Base-by-base conservation (phyloP, 2,888 invertebrate species). In the Nebria salina region DNA sequence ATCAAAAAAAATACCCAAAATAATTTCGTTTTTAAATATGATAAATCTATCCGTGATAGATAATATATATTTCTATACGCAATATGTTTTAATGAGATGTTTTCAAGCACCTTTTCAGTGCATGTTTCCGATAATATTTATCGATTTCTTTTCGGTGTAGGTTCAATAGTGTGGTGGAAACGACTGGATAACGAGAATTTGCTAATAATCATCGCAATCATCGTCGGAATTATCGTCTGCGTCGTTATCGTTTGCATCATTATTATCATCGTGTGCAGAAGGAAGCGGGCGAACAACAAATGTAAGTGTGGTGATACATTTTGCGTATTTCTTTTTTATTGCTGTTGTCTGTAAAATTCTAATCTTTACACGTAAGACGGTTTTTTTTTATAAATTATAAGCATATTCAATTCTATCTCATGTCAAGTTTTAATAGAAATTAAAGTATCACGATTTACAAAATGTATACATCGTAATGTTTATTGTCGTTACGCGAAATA, bases 221-320 rank as follows among this genome's bases (percentile, higher is more conserved):
- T 96, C 6, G 91, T 93, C 77, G 92, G 92, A 66, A 91, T 94
- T 83, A 90, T 95, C 83, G 89, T 91, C n/a, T 87, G 88, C 83
- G 94, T 96, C 83, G 92, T 96, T 84, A 93, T 95, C 85, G 91
- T 97, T 82, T 95, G 96, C 89, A 93, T 96, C 88, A 93, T 96
- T 87, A 95, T 97, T 87, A 93, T 96, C 88, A 93, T 96, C 88
- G 93, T 97, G 85, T 97, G 97, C 88, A 91, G 96, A 85, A 92
- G 95, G 85, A 95, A 95, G 91, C 92, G 96, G 85, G 93, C 94
- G 77, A 93, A 93, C 85, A 94, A 94, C 85, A 95, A 95, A 93
- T 95, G 95, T 96, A 91, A 95, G 95, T 92, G 84, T 76, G 82
- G 64, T 72, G 54, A 54, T 6, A 8, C 8, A 11, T 6, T 54